Percentiles rank a stretch among this genome's conserved stretches.
Evolutionary conservation across 1,140 invertebrate species (phyloP).

Genomic region (Aradophagus sp.): DNA sequence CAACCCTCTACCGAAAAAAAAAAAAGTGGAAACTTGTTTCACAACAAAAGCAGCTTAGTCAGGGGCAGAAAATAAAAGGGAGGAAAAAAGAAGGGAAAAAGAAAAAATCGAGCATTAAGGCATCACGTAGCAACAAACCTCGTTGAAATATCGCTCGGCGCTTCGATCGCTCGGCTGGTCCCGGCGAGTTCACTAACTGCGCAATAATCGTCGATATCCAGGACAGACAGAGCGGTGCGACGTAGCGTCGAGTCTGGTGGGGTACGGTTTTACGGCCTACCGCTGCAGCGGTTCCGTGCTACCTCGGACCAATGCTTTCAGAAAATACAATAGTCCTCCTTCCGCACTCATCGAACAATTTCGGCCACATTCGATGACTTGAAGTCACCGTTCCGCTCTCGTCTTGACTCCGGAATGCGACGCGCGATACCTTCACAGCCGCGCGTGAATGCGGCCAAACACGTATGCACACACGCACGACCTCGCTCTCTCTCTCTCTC

Average conservation of each 20-base stretch:
- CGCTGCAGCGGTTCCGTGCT: conserved; percentile 55
- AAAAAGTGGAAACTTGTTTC: too few species aligned
- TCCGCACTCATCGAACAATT: conserved; percentile 45
- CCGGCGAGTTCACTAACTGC: conserved; percentile 62
- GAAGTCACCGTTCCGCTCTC: conserved; percentile 53
- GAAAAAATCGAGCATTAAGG: too few species aligned
- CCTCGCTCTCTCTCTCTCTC: not conserved
- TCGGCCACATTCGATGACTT: conserved; percentile 67
- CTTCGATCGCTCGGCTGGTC: conserved; percentile 8
- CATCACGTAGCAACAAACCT: conserved; percentile 14
- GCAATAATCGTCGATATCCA: conserved; percentile 64
- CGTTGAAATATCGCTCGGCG: conserved; percentile 8
- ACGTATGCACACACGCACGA: not conserved
- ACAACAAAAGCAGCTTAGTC: too few species aligned
- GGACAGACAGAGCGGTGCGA: conserved; percentile 56
- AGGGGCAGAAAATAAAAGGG: too few species aligned
- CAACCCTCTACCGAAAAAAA: too few species aligned
- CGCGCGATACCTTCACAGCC: conserved; percentile 4
- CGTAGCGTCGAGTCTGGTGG: conserved; percentile 51
- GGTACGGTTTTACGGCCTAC: conserved; percentile 33
- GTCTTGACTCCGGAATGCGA: conserved; percentile 20
- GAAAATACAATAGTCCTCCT: conserved; percentile 60
- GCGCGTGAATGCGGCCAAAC: not conserved
- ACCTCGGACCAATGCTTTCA: conserved; percentile 54
- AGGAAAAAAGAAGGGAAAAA: too few species aligned